Conservation (phyloP, 2,113 vertebrate genomes). For the Phylloscopus whistleri region DNA sequence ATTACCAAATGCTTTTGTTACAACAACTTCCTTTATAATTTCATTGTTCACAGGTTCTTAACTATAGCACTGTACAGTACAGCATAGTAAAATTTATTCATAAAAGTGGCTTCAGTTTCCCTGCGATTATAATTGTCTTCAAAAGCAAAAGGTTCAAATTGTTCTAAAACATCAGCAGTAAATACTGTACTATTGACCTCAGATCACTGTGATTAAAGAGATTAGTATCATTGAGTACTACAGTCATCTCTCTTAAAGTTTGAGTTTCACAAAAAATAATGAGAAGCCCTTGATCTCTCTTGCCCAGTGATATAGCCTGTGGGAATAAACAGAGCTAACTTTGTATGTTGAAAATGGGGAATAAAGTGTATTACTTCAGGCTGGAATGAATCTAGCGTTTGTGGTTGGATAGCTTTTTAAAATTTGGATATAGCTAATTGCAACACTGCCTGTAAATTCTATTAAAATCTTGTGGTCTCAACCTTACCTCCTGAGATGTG, state of each 20-base stretch:
- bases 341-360: neutral
- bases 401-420: neutral
- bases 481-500: neutral
- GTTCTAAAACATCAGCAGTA: conserved; percentile 51
- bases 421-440: neutral
- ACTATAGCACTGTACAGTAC: neutral
- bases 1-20: neutral
- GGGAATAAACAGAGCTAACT: conserved; percentile 19
- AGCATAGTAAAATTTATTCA: conserved; percentile 15
- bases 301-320: neutral
- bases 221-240: conserved; percentile 37
- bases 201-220: conserved; percentile 60
- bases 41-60: conserved; percentile 37
- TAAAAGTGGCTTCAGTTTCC: conserved; percentile 16
- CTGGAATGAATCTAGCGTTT: neutral
- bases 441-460: neutral
- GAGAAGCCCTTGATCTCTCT: conserved; percentile 45
- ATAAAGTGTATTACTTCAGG: neutral
- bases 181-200: conserved; percentile 53
- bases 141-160: conserved; percentile 61
- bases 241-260: conserved; percentile 27
- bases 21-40: conserved; percentile 2
- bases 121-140: conserved; percentile 38
- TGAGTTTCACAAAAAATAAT: conserved; percentile 55
- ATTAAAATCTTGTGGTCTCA: neutral